Percentiles rank a stretch among this genome's conserved stretches.
Conservation (phyloP, 2,888 invertebrate species). For the Prenolepis imparis region DNA sequence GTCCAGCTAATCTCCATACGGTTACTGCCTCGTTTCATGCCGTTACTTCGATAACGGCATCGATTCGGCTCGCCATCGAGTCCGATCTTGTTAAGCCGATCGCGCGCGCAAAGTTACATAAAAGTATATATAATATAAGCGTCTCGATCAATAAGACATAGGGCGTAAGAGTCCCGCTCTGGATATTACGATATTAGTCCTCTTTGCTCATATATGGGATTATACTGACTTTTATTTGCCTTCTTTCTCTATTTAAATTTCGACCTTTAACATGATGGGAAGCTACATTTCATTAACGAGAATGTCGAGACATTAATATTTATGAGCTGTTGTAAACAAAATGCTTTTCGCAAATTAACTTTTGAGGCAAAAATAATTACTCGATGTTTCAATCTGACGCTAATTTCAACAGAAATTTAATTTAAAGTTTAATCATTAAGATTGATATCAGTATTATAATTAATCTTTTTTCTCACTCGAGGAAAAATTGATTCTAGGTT, state of each 20-base stretch:
- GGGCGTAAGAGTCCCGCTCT: neutral
- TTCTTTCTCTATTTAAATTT: slow-evolving; percentile 2
- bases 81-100: slow-evolving; percentile 47
- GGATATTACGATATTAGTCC: neutral
- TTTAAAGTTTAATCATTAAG: neutral
- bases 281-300: neutral
- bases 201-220: slow-evolving; percentile 60
- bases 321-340: neutral
- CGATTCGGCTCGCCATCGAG: slow-evolving; percentile 49
- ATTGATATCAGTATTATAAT: neutral
- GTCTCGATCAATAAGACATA: slow-evolving; percentile 35
- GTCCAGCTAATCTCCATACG: slow-evolving; percentile 43
- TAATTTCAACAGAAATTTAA: neutral
- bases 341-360: neutral
- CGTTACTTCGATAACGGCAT: slow-evolving; percentile 56
- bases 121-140: slow-evolving; percentile 21
- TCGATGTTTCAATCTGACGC: neutral
- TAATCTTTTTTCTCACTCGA: neutral
- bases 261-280: neutral
- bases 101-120: slow-evolving; percentile 45
- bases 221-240: slow-evolving; percentile 62
- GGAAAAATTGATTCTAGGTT: neutral
- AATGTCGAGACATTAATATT: neutral
- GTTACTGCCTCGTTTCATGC: slow-evolving; percentile 48
- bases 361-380: neutral